Conservation (phyloP, 2,113 vertebrate species). For the Toxotes chatareus region DNA sequence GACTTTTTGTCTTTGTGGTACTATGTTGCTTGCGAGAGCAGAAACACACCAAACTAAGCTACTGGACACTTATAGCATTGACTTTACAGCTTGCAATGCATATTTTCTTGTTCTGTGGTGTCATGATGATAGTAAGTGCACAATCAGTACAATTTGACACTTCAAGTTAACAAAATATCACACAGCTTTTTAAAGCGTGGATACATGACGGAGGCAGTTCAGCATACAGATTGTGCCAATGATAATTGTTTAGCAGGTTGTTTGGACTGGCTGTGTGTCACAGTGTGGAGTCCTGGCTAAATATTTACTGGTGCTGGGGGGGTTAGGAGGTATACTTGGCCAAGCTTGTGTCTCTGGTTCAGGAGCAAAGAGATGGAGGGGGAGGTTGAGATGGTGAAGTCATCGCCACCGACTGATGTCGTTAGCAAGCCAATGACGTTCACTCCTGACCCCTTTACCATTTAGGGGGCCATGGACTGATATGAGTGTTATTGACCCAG, state of each 20-base stretch:
- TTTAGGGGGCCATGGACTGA: constrained; percentile 83
- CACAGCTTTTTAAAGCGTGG: constrained; percentile 51
- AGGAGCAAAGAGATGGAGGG: constrained; percentile 38
- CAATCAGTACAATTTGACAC: constrained; percentile 42
- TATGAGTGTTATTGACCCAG: constrained; percentile 85
- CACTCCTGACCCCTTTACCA: constrained; percentile 83
- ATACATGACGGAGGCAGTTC: constrained; percentile 68
- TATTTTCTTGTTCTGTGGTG: constrained; percentile 38
- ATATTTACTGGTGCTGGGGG: constrained; percentile 81
- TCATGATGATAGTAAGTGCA: constrained; percentile 33
- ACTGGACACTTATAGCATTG: constrained; percentile 13
- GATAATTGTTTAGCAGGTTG: constrained; percentile 82
- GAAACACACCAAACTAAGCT: background rate
- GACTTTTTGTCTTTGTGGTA: background rate
- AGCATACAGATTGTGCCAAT: constrained; percentile 78
- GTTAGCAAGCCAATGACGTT: constrained; percentile 71
- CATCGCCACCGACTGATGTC: constrained; percentile 64
- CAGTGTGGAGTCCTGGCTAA: constrained; percentile 79
- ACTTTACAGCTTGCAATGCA: constrained; percentile 14
- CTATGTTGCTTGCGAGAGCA: background rate
- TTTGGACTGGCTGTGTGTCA: constrained; percentile 83
- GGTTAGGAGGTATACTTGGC: constrained; percentile 70
- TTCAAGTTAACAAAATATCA: constrained; percentile 55
- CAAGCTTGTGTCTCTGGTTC: constrained; percentile 59
- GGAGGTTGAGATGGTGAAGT: constrained; percentile 61